Conservation (phyloP, 2,797 vertebrate genomes). For the Manis crassicaudata region DNA sequence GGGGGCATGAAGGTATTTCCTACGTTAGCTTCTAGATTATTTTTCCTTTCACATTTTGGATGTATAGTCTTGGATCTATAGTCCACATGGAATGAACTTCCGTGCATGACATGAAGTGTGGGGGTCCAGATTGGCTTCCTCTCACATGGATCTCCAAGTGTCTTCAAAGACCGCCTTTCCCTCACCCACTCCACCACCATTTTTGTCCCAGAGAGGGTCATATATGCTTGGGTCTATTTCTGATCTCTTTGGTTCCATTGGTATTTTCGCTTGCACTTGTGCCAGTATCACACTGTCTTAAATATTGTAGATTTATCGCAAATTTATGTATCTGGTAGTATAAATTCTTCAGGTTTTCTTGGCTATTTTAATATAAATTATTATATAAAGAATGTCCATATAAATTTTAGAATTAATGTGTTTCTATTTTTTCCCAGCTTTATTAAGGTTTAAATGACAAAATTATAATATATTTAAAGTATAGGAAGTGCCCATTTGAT, state of each 20-base stretch:
- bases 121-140: neutral
- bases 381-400: neutral
- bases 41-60: neutral
- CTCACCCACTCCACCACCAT: neutral
- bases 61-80: neutral
- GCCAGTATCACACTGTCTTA: neutral
- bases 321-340: neutral
- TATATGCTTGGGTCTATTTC: neutral
- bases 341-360: neutral
- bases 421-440: neutral
- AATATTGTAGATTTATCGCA: neutral
- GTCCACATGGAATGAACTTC: neutral
- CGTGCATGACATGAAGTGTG: neutral
- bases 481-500: neutral
- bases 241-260: neutral
- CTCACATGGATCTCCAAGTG: neutral
- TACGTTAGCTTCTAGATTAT: neutral
- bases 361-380: neutral
- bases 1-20: neutral
- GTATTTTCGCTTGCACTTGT: neutral
- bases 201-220: neutral
- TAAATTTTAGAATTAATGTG: neutral
- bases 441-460: neutral
- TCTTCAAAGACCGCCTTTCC: neutral
- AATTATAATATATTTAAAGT: neutral